These are phyloP conservation scores for Sminthopsis crassicaudata DNA, from an alignment of 2,113 vertebrate species.

Conservation along the genomic window DNA sequence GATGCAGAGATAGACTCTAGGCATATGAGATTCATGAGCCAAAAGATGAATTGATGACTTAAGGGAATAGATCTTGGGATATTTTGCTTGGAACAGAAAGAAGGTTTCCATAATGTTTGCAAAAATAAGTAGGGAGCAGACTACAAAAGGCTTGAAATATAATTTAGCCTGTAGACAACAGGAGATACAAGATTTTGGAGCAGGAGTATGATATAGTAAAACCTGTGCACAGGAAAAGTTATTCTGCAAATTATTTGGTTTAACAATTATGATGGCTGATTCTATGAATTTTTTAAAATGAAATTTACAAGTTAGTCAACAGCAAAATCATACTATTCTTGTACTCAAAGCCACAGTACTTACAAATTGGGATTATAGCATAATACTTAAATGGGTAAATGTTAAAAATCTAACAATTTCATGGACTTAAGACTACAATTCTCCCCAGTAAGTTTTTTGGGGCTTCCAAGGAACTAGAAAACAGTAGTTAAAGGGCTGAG, in stretches of 20 bases:
- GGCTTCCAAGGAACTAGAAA: neutral
- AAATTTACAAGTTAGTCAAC: neutral
- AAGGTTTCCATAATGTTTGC: neutral
- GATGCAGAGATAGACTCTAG: neutral
- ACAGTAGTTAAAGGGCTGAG: neutral
- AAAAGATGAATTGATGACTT: neutral
- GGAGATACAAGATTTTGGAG: neutral
- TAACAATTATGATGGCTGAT: neutral
- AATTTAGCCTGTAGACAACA: neutral
- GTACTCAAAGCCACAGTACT: neutral
- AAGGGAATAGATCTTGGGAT: neutral
- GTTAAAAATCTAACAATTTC: neutral
- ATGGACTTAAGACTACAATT: neutral
- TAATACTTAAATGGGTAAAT: neutral
- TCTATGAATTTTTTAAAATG: neutral
- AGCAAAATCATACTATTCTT: neutral
- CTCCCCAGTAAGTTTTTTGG: neutral
- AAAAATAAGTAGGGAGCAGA: neutral
- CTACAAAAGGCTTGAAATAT: neutral
- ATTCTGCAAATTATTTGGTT: neutral
- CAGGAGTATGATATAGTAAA: neutral
- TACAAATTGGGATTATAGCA: neutral
- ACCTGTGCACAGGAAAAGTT: neutral
- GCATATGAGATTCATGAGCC: neutral
- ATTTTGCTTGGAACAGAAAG: neutral